phyloP scores from a whole-genome alignment of 2,113 vertebrate genomes.

The Pseudonaja textilis region DNA sequence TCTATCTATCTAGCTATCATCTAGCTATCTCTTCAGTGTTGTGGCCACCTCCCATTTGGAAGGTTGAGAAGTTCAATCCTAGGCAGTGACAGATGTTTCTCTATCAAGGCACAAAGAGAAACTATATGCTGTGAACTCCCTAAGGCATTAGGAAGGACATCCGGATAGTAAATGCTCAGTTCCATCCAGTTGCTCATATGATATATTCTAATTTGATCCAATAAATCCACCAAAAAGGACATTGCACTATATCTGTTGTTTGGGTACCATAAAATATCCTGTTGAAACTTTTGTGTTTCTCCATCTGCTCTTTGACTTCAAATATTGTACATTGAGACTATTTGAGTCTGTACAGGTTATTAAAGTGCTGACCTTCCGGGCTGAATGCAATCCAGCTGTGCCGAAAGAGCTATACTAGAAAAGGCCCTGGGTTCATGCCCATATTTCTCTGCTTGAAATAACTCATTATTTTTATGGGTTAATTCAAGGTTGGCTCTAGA shows the following conservation, averaged over 20 bases:
- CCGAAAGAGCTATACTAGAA: not conserved
- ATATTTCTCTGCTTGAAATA: not conserved
- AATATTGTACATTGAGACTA: not conserved
- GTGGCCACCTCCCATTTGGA: too few species aligned
- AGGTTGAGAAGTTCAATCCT: too few species aligned
- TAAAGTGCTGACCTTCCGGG: not conserved
- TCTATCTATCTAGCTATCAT: too few species aligned
- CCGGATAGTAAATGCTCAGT: too few species aligned
- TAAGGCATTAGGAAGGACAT: too few species aligned
- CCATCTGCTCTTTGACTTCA: not conserved
- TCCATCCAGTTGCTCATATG: not conserved
- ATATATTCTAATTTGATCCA: not conserved
- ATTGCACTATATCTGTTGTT: not conserved
- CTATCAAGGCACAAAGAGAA: too few species aligned
- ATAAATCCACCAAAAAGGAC: not conserved
- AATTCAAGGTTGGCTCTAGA: not conserved
- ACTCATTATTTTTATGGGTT: not conserved
- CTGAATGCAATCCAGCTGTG: not conserved
- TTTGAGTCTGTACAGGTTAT: not conserved
- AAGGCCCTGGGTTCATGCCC: not conserved
- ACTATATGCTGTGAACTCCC: too few species aligned
- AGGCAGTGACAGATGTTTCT: too few species aligned
- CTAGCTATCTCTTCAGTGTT: too few species aligned
- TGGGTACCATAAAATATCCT: not conserved
- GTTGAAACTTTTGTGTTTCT: not conserved